Conservation (phyloP, 2,113 vertebrate genomes). For the Rynchops niger region DNA sequence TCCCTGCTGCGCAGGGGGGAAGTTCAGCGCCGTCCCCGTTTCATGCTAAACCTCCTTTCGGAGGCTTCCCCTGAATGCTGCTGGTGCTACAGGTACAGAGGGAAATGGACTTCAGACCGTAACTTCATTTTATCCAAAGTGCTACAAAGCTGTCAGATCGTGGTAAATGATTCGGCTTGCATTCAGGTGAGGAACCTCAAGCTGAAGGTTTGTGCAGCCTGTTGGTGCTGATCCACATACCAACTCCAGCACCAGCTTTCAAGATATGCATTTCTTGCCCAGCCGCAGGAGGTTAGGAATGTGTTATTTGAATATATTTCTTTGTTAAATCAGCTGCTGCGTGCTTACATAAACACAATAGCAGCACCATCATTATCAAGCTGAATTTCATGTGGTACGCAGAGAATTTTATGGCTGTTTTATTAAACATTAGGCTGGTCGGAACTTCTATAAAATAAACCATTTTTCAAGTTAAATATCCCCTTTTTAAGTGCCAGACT, state of each 20-base stretch:
- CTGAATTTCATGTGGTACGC: neutral
- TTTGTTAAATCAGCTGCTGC: conserved; percentile 15
- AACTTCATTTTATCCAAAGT: neutral
- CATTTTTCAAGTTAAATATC: conserved; percentile 28
- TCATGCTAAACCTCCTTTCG: neutral
- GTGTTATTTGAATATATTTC: neutral
- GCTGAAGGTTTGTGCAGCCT: neutral
- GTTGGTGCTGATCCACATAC: accelerated
- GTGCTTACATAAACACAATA: conserved; percentile 12
- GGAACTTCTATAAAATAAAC: conserved; percentile 16
- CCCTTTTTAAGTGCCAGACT: neutral
- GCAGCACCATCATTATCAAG: neutral
- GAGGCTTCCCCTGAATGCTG: neutral
- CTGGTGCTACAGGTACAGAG: neutral
- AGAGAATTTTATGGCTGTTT: conserved; percentile 16
- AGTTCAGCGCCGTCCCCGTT: neutral
- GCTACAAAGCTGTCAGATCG: neutral
- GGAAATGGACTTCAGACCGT: neutral
- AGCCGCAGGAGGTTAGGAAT: neutral
- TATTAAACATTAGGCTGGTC: conserved; percentile 30
- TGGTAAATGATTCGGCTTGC: neutral
- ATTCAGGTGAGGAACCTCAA: neutral
- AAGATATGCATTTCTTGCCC: neutral
- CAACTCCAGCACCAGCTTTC: neutral
- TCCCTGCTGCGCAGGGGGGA: neutral